phyloP scores from a whole-genome alignment of 2,888 invertebrate species.

The Trachelus troglodyta region DNA sequence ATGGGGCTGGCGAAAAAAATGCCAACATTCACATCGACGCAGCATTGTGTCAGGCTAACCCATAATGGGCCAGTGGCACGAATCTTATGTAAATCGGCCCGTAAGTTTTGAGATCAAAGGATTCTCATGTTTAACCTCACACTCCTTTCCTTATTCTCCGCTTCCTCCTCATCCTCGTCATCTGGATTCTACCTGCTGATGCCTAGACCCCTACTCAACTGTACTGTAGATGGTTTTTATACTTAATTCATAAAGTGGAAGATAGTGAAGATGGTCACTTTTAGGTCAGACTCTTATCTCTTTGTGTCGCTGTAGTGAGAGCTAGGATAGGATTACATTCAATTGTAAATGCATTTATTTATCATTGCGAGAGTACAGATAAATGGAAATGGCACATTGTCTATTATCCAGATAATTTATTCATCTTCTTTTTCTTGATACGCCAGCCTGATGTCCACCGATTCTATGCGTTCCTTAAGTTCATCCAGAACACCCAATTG shows the following conservation, averaged over 20 bases:
- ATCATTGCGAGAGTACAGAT: not conserved
- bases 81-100: constrained; percentile 52
- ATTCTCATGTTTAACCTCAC: not conserved
- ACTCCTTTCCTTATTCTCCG: not conserved
- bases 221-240: not conserved
- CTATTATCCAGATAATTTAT: not conserved
- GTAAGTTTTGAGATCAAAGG: not conserved
- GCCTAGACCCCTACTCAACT: not conserved
- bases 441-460: constrained; percentile 43
- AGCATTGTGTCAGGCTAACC: constrained; percentile 41
- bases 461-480: constrained; percentile 62
- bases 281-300: not conserved
- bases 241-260: not conserved
- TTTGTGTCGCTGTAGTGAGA: not conserved
- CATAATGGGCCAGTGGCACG: constrained; percentile 48
- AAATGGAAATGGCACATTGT: not conserved
- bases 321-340: not conserved
- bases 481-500: constrained; percentile 76
- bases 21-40: constrained; percentile 38
- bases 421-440: constrained; percentile 45
- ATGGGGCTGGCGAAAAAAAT: constrained; percentile 17
- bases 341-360: not conserved
- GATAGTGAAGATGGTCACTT: not conserved
- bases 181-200: not conserved
- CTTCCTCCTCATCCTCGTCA: not conserved